Conservation (phyloP, 2,888 invertebrate species). For the Drosophila borealis region DNA sequence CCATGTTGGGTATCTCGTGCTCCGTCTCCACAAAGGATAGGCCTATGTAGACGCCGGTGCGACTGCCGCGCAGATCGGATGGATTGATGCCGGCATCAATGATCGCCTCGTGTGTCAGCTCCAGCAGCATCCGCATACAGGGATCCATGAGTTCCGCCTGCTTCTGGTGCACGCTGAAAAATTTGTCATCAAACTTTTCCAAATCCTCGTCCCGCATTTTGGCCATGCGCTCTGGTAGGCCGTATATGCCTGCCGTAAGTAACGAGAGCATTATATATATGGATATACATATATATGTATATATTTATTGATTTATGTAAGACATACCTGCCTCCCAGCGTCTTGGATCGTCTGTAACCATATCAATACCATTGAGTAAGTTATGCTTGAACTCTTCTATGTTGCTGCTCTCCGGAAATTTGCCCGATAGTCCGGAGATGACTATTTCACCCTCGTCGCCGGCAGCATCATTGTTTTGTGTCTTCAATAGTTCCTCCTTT, state of each 20-base stretch:
- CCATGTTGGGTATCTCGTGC: slow-evolving; percentile 91
- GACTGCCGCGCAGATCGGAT: slow-evolving; percentile 91
- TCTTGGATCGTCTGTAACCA: slow-evolving; percentile 96
- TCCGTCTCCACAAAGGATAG: slow-evolving; percentile 96
- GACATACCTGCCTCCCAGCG: slow-evolving; percentile 92
- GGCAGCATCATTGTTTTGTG: slow-evolving; percentile 23
- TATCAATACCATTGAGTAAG: slow-evolving; percentile 95
- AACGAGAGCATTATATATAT: no score
- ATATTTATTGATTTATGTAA: not conserved
- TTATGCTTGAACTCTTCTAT: slow-evolving; percentile 97
- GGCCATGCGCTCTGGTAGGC: slow-evolving; percentile 92
- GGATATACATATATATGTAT: not conserved
- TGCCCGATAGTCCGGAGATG: slow-evolving; percentile 93
- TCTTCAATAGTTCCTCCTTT: slow-evolving; percentile 31
- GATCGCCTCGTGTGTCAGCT: slow-evolving; percentile 95
- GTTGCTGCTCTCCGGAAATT: slow-evolving; percentile 95
- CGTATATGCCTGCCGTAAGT: slow-evolving; percentile 88
- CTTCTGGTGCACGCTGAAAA: slow-evolving; percentile 96
- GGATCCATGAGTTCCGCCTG: slow-evolving; percentile 97
- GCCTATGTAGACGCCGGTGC: slow-evolving; percentile 97
- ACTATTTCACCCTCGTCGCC: slow-evolving; percentile 88
- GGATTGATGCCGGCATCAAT: slow-evolving; percentile 96
- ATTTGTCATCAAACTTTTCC: slow-evolving; percentile 92
- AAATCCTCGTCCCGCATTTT: slow-evolving; percentile 91
- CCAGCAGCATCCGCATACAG: slow-evolving; percentile 94